phyloP scores from a whole-genome alignment of 2,888 invertebrate species.

The Torymus auratus region DNA sequence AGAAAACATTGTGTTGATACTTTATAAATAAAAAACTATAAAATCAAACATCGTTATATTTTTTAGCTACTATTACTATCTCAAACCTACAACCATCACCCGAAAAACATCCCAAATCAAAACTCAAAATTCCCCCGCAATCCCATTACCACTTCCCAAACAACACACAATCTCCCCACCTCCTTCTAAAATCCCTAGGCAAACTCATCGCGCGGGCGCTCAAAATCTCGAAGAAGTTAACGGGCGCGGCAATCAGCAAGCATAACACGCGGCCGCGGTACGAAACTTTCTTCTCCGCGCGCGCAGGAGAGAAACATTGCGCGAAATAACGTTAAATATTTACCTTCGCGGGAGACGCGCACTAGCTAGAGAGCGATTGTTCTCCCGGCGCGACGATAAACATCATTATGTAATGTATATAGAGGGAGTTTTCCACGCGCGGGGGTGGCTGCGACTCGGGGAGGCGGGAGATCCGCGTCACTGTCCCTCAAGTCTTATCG shows the following conservation, averaged over 20 bases:
- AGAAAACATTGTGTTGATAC: too few relatives aligned
- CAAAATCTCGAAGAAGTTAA: slow-evolving; percentile 2
- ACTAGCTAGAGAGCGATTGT: slow-evolving; percentile 63
- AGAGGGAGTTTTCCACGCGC: slow-evolving; percentile 59
- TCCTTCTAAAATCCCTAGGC: too few relatives aligned
- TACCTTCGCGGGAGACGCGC: slow-evolving; percentile 66
- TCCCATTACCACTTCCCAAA: too few relatives aligned
- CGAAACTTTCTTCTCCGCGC: slow-evolving; percentile 20
- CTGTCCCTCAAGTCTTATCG: slow-evolving; percentile 55
- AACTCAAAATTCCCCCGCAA: too few relatives aligned
- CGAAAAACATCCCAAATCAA: too few relatives aligned
- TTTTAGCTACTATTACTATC: too few relatives aligned
- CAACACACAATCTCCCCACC: too few relatives aligned
- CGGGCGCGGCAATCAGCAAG: slow-evolving; percentile 24
- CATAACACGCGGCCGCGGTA: slow-evolving; percentile 6
- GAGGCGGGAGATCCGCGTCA: slow-evolving; percentile 42
- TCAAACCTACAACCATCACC: too few relatives aligned
- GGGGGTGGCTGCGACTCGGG: too few relatives aligned
- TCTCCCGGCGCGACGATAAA: slow-evolving; percentile 74
- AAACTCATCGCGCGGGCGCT: too few relatives aligned
- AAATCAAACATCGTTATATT: too few relatives aligned
- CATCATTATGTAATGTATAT: slow-evolving; percentile 77
- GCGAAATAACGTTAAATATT: slow-evolving; percentile 77
- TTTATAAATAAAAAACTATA: too few relatives aligned
- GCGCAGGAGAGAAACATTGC: slow-evolving; percentile 70